Evolutionary conservation across 2,113 vertebrate species (phyloP), one percentile per base, ranked within the genome.

Genomic region (Gracilinanus agilis): DNA sequence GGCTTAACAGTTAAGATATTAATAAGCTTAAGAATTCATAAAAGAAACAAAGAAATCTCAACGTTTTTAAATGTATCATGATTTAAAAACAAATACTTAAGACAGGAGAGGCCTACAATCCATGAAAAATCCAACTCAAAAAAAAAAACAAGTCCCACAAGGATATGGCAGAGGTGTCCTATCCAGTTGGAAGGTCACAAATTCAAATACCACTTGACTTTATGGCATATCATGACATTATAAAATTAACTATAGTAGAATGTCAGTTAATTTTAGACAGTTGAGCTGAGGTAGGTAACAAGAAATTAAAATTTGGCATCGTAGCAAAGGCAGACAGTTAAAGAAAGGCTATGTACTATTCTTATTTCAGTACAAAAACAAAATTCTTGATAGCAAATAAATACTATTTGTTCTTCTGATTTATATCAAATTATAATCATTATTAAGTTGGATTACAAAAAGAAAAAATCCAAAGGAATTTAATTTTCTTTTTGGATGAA

Each of bases 251-350:
- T 23, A 92, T 2, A 95, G 24, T 91, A 83, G 94, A 96, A 21
- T 93, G 5, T 88, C n/a, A 56, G 90, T 90, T 96, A 97, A 88
- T 96, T 96, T 94, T 96, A 93, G 90, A 93, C 56, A 96, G 91
- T 24, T 88, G 11, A 90, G 61, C 9, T 58, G 75, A 54, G 90
- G 25, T 27, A 25, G 94, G 58, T 94, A 94, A 93, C 13, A 83
- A 54, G 24, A 13, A 53, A 83, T 83, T 54, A 54, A 83, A 53
- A 44, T 88, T 40, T 55, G 55, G 53, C 91, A 92, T 24, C 56
- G 11, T 92, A 16, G 54, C 3, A 61, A 96, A 94, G 90, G 97
- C 88, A 94, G 94, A 94, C 29, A 61, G 25, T 94, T 94, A 90
- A 90, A 95, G 54, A 56, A 23, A 88, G 9, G 25, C n/a, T 94